Base-by-base conservation (phyloP, 2,797 vertebrate species). In the Epinephelus awoara region DNA sequence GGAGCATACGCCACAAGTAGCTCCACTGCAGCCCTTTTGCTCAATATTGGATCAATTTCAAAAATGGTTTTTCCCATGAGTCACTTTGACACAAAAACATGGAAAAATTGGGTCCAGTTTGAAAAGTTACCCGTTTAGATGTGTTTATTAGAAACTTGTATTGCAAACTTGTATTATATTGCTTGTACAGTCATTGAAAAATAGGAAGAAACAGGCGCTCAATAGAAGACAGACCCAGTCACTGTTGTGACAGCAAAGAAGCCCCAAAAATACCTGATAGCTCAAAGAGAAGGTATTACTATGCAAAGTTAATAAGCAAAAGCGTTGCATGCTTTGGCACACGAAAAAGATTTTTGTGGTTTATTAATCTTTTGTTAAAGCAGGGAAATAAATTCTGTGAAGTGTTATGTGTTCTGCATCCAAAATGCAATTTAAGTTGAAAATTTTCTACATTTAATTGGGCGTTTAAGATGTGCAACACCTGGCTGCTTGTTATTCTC, bases 391-490 rank as follows among this genome's bases (percentile, higher is more conserved):
- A 90, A 79, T 66, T 71, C 68, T 67, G 58, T 54, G 69, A 80
- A 77, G 67, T 67, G 44, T 79, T 69, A 61, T 85, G 71, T 75
- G n/a, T 66, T 77, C 34, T 6, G 23, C 55, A 78, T 84, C 44
- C 21, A 25, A 80, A 88, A 81, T 68, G 49, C 1, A 0, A 13
- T 61, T 72, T 67, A 13, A 63, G 23, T 58, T 71, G n/a, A 64
- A 71, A 75, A 71, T 73, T 55, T 59, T 70, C 77, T 70, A 56
- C 59, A 77, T 80, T 77, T 88, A 91, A 87, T 83, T 85, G 85
- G 67, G 49, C 67, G 74, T 90, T 89, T 80, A 85, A 61, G 68
- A 79, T 73, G 64, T 76, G 82, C 64, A 87, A 80, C 87, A 92
- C 72, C 83, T 89, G 85, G 72, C 65, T 82, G 68, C 73, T 57